Base-by-base conservation (phyloP, 2,888 invertebrate genomes). In the Rhogogaster chlorosoma region DNA sequence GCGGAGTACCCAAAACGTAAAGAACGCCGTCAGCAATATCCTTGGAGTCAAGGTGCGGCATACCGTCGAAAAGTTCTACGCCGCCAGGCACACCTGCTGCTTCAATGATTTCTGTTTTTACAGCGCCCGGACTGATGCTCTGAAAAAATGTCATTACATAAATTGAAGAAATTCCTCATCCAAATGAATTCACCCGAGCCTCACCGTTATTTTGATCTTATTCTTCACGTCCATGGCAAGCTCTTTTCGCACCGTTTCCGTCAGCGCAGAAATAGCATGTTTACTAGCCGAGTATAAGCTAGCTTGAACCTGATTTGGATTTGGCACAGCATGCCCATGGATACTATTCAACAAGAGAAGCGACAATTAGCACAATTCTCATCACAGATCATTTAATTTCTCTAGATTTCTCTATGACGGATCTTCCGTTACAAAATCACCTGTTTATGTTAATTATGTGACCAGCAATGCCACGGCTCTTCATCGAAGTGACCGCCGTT, bases 61-160 rank as follows among this genome's bases (percentile, higher is more conserved):
- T 88, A 6, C n/a, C n/a, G n/a, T n/a, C n/a, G n/a, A n/a, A n/a
- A n/a, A 91, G 0, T 88, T 26, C 92, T 88, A 42, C 89, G 90
- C 10, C 88, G 88, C 87, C 87, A n/a, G n/a, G n/a, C 85, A 88
- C 18, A 7, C 36, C 61, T 10, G 80, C n/a, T 38, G 45, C 71
- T 2, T 57, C 84, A 70, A 84, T 61, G n/a, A 87, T 85, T 61
- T 86, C 87, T 2, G 87, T 87, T 73, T 93, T 93, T 57, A 95
- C 95, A 88, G 95, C 90, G n/a, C 95, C 96, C 0, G 96, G 96
- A 49, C 95, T 95, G 75, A 96, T 92, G 88, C 95, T 95, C 96
- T 96, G 88, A 0, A 85, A 73, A 22, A 15, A 86, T 75, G 38
- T 45, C 26, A 45, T 42, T 42, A 1, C 42, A 42, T 29, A 90